phyloP scores from a whole-genome alignment of 2,888 invertebrate species.

The Leptinotarsa tumamoca region DNA sequence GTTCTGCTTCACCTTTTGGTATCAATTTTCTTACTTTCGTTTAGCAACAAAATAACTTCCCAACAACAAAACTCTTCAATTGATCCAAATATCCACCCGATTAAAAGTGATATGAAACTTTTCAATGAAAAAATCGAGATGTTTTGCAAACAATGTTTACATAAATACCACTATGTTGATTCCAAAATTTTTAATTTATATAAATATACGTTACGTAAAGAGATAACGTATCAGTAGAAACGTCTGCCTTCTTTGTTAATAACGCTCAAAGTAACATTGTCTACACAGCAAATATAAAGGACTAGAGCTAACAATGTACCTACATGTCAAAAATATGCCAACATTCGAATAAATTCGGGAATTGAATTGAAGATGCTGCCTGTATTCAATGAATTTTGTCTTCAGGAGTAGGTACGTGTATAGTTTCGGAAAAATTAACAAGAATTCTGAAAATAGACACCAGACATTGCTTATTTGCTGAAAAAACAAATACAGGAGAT shows the following conservation, averaged over 20 bases:
- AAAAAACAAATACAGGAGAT: not conserved
- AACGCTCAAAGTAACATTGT: not conserved
- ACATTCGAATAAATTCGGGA: too few relatives aligned
- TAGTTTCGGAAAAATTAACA: not conserved
- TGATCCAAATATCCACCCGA: not conserved
- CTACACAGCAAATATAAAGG: not conserved
- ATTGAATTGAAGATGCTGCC: too few relatives aligned
- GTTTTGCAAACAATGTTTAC: slow-evolving; percentile 14
- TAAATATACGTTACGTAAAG: slow-evolving; percentile 5
- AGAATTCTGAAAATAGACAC: slow-evolving; percentile 5
- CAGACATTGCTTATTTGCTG: not conserved
- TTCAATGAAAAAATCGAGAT: not conserved
- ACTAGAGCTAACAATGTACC: not conserved
- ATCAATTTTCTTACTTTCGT: too few relatives aligned
- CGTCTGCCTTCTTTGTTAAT: slow-evolving; percentile 8
- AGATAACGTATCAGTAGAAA: slow-evolving; percentile 13
- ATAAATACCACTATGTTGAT: slow-evolving; percentile 2
- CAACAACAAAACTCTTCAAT: not conserved
- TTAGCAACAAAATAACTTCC: not conserved
- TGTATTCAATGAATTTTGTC: too few relatives aligned
- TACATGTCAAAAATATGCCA: not conserved
- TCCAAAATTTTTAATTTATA: slow-evolving; percentile 10
- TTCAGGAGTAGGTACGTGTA: not conserved
- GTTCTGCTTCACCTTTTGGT: too few relatives aligned
- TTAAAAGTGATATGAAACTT: not conserved